Percentiles rank a stretch among this genome's conserved stretches.
Evolutionary conservation across 2,888 invertebrate genomes (phyloP).

Genomic region (Penaeus monodon): DNA sequence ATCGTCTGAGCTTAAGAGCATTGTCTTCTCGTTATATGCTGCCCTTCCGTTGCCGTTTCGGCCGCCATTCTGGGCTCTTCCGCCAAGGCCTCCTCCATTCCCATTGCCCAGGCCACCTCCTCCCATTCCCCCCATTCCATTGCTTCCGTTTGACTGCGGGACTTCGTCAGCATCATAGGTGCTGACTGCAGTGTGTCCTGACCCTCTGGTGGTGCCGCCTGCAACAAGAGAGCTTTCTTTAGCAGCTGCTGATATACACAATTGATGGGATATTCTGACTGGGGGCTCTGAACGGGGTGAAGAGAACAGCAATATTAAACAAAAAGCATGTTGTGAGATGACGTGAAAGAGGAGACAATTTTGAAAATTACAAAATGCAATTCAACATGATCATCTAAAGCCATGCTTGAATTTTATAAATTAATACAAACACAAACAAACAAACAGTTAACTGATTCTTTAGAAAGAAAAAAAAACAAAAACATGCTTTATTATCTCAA

Average conservation of each 20-base stretch:
- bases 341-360: not conserved
- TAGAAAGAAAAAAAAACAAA: not conserved
- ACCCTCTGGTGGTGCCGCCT: slow-evolving; percentile 63
- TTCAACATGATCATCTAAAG: not conserved
- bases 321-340: too few relatives aligned
- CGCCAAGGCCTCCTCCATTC: slow-evolving; percentile 23
- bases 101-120: slow-evolving; percentile 31
- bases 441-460: not conserved
- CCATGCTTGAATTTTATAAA: not conserved
- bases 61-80: slow-evolving; percentile 48
- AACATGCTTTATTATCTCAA: too few relatives aligned
- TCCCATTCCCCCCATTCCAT: slow-evolving; percentile 33
- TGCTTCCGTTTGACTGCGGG: slow-evolving; percentile 45
- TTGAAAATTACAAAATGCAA: not conserved
- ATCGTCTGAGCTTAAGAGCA: slow-evolving; percentile 94
- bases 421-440: not conserved
- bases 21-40: slow-evolving; percentile 92
- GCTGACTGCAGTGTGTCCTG: slow-evolving; percentile 64
- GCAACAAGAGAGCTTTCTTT: not conserved
- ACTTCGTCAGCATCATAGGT: slow-evolving; percentile 64
- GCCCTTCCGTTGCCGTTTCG: slow-evolving; percentile 47
- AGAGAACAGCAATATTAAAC: not conserved
- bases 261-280: not conserved
- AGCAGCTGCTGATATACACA: not conserved
- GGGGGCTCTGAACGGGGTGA: not conserved